These are phyloP conservation scores for Onychostruthus taczanowskii DNA, from an alignment of 2,113 vertebrate species.

Conservation along the genomic window DNA sequence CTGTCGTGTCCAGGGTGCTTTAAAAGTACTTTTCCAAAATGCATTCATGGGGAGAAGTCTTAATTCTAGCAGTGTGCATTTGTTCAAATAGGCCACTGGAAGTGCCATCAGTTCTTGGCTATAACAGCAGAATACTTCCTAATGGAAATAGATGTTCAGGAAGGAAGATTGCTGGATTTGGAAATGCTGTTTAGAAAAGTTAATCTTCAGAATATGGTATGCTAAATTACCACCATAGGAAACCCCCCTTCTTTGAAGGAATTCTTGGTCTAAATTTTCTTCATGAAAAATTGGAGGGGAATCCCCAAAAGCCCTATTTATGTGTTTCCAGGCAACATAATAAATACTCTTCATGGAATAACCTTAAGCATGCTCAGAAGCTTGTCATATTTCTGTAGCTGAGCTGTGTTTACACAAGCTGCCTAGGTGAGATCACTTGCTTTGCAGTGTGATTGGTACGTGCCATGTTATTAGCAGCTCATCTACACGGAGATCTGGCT, in stretches of 20 bases:
- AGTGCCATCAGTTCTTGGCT: background rate
- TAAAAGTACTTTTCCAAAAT: background rate
- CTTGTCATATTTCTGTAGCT: background rate
- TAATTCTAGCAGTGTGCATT: background rate
- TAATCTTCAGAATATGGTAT: background rate
- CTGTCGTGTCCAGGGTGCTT: background rate
- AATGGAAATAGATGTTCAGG: background rate
- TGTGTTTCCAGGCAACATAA: background rate
- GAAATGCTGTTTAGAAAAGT: background rate
- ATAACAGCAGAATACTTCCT: background rate
- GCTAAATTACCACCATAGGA: background rate
- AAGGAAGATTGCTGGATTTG: background rate
- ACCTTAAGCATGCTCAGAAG: background rate
- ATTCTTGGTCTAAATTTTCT: background rate
- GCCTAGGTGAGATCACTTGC: conserved; percentile 42
- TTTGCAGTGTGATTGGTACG: background rate
- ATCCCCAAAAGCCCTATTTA: background rate
- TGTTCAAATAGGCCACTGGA: background rate
- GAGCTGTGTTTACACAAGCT: conserved; percentile 32
- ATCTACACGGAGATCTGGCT: background rate
- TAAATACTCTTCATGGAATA: background rate
- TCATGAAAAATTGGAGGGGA: background rate
- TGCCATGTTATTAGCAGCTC: conserved; percentile 46
- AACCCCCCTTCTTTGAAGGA: background rate
- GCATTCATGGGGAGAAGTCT: background rate